Conservation (phyloP, 2,888 invertebrate species). For the Abscondita cerata region DNA sequence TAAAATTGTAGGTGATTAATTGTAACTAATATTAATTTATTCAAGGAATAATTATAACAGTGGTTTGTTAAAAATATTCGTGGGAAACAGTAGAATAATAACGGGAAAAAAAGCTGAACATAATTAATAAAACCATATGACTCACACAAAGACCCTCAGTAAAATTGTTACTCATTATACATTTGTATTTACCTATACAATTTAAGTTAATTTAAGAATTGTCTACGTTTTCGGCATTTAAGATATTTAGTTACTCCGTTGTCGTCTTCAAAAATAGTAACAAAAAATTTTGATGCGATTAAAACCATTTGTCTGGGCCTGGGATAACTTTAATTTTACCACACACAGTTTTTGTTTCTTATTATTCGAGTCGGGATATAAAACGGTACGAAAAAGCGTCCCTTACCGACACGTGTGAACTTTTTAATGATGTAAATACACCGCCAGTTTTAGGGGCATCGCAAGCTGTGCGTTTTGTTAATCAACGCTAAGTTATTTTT, state of each 20-base stretch:
- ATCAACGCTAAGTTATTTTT: background rate
- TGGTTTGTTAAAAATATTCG: slow-evolving; percentile 2
- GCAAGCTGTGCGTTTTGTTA: background rate
- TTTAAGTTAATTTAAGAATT: slow-evolving; percentile 25
- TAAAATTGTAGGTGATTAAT: too few species aligned
- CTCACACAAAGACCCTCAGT: background rate
- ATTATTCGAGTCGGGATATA: slow-evolving; percentile 15
- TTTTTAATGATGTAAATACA: slow-evolving; percentile 23
- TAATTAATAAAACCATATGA: slow-evolving; percentile 2
- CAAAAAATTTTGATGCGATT: slow-evolving; percentile 30
- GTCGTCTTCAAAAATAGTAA: slow-evolving; percentile 25
- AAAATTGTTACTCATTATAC: slow-evolving; percentile 5
- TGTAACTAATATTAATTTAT: background rate
- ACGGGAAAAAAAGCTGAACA: background rate
- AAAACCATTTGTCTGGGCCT: slow-evolving; percentile 35
- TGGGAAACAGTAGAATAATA: slow-evolving; percentile 8
- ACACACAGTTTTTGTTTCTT: slow-evolving; percentile 31
- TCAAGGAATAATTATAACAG: slow-evolving; percentile 1
- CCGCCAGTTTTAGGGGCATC: slow-evolving; percentile 2
- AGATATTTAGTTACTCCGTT: slow-evolving; percentile 32
- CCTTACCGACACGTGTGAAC: slow-evolving; percentile 28
- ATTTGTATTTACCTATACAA: slow-evolving; percentile 13
- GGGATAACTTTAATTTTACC: slow-evolving; percentile 35
- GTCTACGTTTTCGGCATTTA: slow-evolving; percentile 24
- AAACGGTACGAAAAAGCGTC: slow-evolving; percentile 21